Evolutionary conservation across 2,797 vertebrate species (phyloP).

Genomic region (Percopsis omiscomaycus): DNA sequence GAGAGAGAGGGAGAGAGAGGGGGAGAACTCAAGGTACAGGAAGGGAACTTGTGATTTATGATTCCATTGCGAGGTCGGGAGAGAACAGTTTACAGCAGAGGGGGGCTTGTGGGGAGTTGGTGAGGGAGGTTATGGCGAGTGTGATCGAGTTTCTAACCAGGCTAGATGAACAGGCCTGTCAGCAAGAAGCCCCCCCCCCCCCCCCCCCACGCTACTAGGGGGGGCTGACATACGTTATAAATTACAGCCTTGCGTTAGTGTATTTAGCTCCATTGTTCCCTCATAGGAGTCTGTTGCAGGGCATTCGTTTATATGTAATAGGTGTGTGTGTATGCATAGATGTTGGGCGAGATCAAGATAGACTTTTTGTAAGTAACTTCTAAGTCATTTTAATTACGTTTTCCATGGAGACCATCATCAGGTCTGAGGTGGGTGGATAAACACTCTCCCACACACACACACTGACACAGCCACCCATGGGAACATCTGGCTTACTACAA

Average conservation of each 20-base stretch:
- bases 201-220: too few relatives aligned
- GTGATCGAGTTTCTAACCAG: conserved; percentile 9
- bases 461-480: conserved; percentile 11
- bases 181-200: background rate
- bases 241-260: background rate
- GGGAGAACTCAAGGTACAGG: conserved; percentile 25
- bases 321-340: conserved; percentile 1
- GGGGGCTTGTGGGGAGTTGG: conserved; percentile 7
- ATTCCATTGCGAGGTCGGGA: conserved; percentile 41
- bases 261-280: background rate
- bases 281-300: background rate
- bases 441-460: conserved; percentile 19
- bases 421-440: conserved; percentile 24
- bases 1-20: conserved; percentile 10
- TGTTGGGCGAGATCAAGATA: conserved; percentile 5
- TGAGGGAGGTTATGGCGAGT: background rate
- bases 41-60: conserved; percentile 59
- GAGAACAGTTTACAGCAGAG: conserved; percentile 32
- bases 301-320: conserved; percentile 12
- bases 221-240: background rate
- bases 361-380: background rate
- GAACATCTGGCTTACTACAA: conserved; percentile 38
- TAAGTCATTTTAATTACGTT: conserved; percentile 17
- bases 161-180: background rate
- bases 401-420: conserved; percentile 17